phyloP scores from a whole-genome alignment of 2,797 vertebrate species.

The Oryzias dopingdopingensis region DNA sequence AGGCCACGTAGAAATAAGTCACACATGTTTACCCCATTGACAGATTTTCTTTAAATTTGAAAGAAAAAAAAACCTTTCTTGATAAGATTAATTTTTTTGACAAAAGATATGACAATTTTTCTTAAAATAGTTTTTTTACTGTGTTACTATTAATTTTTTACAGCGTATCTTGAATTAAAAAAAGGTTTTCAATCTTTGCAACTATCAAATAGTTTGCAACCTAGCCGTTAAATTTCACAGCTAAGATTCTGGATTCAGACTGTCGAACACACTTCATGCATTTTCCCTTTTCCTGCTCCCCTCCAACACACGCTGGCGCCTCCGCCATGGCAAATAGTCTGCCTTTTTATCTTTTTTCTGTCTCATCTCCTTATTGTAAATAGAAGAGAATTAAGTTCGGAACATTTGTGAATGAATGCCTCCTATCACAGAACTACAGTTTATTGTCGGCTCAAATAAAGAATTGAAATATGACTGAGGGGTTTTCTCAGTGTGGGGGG shows the following conservation, averaged over 20 bases:
- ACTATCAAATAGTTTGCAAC: too few relatives aligned
- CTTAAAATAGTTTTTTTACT: too few relatives aligned
- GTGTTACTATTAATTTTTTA: too few relatives aligned
- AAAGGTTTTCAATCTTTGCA: too few relatives aligned
- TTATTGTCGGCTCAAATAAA: slow-evolving; percentile 74
- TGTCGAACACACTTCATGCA: slow-evolving; percentile 59
- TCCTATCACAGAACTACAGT: slow-evolving; percentile 71
- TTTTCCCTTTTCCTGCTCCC: slow-evolving; percentile 33
- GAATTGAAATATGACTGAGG: slow-evolving; percentile 72
- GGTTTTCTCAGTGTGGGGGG: slow-evolving; percentile 62
- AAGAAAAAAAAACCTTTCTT: too few relatives aligned
- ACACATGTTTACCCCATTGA: too few relatives aligned
- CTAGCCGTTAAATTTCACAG: too few relatives aligned
- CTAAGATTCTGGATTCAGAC: slow-evolving; percentile 51
- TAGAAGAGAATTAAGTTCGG: slow-evolving; percentile 79
- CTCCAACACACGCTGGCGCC: slow-evolving; percentile 54
- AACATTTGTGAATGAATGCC: slow-evolving; percentile 70
- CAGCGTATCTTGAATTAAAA: too few relatives aligned
- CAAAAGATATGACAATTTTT: too few relatives aligned
- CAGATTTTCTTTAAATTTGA: too few relatives aligned
- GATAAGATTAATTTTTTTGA: too few relatives aligned
- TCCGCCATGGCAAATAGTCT: slow-evolving; percentile 64
- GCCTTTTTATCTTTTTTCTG: slow-evolving; percentile 71
- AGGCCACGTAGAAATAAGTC: too few relatives aligned
- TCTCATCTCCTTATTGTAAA: slow-evolving; percentile 78